Conservation (phyloP, 2,888 invertebrate genomes). For the Nomada lathburiana region DNA sequence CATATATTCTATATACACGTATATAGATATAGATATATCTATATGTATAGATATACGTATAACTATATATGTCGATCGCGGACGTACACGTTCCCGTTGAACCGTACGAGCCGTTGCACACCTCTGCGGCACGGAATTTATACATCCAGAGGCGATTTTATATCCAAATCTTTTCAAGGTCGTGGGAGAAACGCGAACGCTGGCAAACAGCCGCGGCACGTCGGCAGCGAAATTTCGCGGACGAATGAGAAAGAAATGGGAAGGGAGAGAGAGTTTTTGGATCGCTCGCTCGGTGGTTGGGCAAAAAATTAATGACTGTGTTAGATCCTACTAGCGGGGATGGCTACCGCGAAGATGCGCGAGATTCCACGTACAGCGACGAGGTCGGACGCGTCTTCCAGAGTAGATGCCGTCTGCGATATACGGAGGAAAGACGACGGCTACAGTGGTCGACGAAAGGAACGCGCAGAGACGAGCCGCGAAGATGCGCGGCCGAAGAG, state of each 20-base stretch:
- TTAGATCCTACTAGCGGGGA: constrained; percentile 38
- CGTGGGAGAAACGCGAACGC: constrained; percentile 23
- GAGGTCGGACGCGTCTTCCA: neutral
- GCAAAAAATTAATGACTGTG: constrained; percentile 56
- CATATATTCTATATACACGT: constrained; percentile 30
- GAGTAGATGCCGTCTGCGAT: no score
- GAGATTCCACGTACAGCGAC: neutral
- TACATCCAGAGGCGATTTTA: constrained; percentile 48
- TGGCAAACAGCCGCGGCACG: neutral
- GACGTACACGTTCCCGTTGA: constrained; percentile 34
- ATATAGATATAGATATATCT: constrained; percentile 60
- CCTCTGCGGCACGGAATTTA: constrained; percentile 44
- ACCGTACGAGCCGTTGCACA: constrained; percentile 27
- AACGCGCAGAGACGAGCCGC: constrained; percentile 25
- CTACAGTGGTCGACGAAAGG: neutral
- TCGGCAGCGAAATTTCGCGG: neutral
- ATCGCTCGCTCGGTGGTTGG: neutral
- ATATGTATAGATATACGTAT: constrained; percentile 45
- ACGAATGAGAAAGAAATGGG: neutral
- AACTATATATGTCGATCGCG: constrained; percentile 37
- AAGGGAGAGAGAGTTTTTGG: neutral
- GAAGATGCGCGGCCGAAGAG: constrained; percentile 13
- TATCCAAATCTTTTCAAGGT: constrained; percentile 52
- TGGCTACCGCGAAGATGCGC: constrained; percentile 35
- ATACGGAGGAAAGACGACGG: neutral